Evolutionary conservation across 2,888 invertebrate species (phyloP).

Genomic region (Germaria angustata): DNA sequence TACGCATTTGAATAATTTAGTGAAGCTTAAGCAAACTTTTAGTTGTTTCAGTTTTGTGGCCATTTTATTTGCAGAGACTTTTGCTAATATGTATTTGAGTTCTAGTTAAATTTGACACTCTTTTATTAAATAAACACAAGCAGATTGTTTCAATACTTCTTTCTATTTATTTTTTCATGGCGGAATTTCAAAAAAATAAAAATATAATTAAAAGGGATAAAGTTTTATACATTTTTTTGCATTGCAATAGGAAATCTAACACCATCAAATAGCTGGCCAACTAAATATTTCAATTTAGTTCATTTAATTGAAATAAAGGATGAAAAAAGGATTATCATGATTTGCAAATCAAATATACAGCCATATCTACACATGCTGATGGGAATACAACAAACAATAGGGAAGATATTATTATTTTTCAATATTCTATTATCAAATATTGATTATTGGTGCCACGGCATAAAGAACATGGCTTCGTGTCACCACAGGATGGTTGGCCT

Average conservation of each 20-base stretch:
- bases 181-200: background rate
- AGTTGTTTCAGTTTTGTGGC: constrained; percentile 2
- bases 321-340: background rate
- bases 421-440: no score
- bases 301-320: background rate
- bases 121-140: constrained; percentile 2
- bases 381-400: no score
- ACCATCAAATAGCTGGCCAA: background rate
- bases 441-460: no score
- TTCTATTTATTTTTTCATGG: background rate
- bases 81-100: background rate
- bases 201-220: no score
- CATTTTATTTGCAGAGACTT: background rate
- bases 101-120: background rate
- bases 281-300: constrained; percentile 20
- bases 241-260: background rate
- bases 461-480: no score
- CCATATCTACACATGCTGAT: no score
- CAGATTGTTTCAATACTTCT: background rate
- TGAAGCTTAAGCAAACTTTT: background rate
- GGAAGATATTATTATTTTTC: no score
- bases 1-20: background rate
- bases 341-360: background rate
- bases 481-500: no score
- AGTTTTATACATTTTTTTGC: background rate